These are phyloP conservation scores for Pollenia amentaria DNA, from an alignment of 2,888 invertebrate species.

Conservation along the genomic window DNA sequence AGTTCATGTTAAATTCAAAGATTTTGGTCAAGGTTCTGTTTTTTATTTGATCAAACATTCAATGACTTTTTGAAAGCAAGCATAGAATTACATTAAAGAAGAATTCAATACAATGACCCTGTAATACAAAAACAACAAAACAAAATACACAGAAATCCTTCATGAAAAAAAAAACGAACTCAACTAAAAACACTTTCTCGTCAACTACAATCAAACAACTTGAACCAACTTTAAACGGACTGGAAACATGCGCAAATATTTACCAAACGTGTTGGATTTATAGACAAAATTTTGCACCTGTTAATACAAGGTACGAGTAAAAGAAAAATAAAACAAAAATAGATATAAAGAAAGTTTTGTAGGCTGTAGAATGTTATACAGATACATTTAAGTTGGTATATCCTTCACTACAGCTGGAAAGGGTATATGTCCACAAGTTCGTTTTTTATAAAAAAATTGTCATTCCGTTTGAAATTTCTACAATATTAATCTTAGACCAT, in stretches of 20 bases:
- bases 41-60: conserved; percentile 19
- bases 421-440: too few relatives aligned
- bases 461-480: too few relatives aligned
- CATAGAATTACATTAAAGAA: conserved; percentile 10
- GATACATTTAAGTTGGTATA: neutral
- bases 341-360: conserved; percentile 1
- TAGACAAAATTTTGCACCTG: conserved; percentile 61
- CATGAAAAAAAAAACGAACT: neutral
- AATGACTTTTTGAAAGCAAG: conserved; percentile 32
- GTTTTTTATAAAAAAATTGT: too few relatives aligned
- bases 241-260: conserved; percentile 72
- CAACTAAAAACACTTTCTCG: conserved; percentile 54
- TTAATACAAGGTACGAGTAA: conserved; percentile 28
- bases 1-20: conserved; percentile 28
- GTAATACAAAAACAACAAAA: neutral
- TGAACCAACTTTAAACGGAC: conserved; percentile 50
- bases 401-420: too few relatives aligned
- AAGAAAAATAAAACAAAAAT: neutral
- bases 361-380: neutral
- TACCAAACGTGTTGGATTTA: conserved; percentile 73
- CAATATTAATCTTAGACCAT: too few relatives aligned
- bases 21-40: conserved; percentile 60
- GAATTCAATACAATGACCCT: conserved; percentile 44
- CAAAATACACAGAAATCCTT: neutral
- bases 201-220: conserved; percentile 50